Evolutionary conservation across 2,888 invertebrate species (phyloP), one percentile per base, ranked within the genome.

Genomic region (Tinea pellionella): DNA sequence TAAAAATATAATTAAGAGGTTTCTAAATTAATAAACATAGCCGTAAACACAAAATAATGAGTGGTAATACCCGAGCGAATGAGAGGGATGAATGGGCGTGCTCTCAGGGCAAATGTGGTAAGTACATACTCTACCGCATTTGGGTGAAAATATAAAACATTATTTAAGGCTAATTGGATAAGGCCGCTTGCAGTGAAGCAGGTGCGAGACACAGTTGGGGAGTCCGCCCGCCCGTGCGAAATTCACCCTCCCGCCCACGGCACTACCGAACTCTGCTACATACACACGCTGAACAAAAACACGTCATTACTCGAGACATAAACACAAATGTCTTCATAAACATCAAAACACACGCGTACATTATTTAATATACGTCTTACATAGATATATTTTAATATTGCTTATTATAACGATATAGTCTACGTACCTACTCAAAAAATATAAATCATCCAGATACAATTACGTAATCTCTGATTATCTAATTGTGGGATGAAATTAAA

Each of bases 81-180:
- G 59, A 70, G 71, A 74, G 77, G 61, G 76, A 55, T 77, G 74
- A 72, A 67, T 71, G 70, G 71, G 75, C 77, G 77, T 77, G 83
- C 84, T 83, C 84, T 81, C 77, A 80, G 80, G 84, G 83, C 81
- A 80, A 80, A 75, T 74, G 75, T 80, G 81, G 78, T 76, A 75
- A 81, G 76, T 80, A 83, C 63, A 19, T 42, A 55, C 55, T 82
- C 84, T 70, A 78, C 81, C 80, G 80, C 81, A 78, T 80, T 81
- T 63, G 72, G 74, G 76, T 81, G 78, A 76, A 84, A 86, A 84
- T 86, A 88, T 86, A 86, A 86, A 88, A 86, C 87, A 87, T 88
- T 88, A 88, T 87, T 86, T 81, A 81, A 80, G 81, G 85, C 85
- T 88, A 88, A 88, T 88, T 88, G 88, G 87, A 76, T 73, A 75